Evolutionary conservation across 2,797 vertebrate genomes (phyloP).

Genomic region (Bradypodion ventrale): DNA sequence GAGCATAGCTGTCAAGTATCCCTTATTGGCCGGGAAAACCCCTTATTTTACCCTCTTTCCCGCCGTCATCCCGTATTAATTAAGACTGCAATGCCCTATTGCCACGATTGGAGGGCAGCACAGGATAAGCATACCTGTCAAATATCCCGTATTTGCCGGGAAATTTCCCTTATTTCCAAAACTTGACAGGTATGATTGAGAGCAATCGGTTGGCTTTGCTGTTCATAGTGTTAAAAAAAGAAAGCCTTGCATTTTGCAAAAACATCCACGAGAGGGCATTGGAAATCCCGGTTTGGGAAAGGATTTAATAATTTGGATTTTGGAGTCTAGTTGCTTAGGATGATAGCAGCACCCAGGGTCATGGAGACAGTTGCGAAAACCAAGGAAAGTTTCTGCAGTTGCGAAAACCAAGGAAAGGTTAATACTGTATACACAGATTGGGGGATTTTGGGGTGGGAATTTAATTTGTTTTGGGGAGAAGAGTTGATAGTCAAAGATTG

Average conservation of each 20-base stretch:
- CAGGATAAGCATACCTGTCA: no score
- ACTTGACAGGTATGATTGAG: no score
- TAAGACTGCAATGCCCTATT: no score
- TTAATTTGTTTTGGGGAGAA: background rate
- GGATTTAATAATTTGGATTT: background rate
- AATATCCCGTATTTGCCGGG: no score
- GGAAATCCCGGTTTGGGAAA: background rate
- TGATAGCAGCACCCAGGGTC: rapidly evolving
- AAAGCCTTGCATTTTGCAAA: background rate
- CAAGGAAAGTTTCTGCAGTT: rapidly evolving
- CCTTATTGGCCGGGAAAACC: no score
- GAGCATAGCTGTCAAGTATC: no score
- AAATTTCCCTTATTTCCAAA: no score
- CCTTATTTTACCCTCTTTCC: no score
- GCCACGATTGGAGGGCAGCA: no score
- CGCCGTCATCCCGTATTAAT: no score
- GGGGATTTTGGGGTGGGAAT: background rate
- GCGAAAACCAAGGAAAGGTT: rapidly evolving
- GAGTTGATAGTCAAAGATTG: rapidly evolving
- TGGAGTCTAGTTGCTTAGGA: rapidly evolving
- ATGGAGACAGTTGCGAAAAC: background rate
- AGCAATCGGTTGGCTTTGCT: no score
- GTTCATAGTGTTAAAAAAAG: background rate
- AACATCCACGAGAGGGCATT: background rate
- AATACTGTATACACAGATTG: rapidly evolving